Evolutionary conservation across 2,888 invertebrate species (phyloP).

Genomic region (Mycalesis mineus): DNA sequence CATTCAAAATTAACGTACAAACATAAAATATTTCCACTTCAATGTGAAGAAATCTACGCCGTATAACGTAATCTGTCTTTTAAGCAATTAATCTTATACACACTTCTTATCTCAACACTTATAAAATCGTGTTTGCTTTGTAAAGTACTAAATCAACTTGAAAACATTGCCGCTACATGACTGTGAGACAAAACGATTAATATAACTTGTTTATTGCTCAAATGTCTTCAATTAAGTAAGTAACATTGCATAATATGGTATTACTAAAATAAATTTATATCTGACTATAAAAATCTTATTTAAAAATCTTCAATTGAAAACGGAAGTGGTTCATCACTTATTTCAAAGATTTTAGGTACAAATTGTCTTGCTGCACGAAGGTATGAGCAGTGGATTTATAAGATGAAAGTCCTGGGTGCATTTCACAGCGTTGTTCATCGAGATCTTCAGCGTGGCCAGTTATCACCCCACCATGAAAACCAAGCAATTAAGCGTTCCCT

Average conservation of each 20-base stretch:
- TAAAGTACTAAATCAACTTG: slow-evolving; percentile 23
- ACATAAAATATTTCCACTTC: neutral
- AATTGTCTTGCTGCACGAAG: too few species aligned
- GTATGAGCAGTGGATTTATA: too few species aligned
- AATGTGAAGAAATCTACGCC: slow-evolving; percentile 44
- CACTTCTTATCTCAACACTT: slow-evolving; percentile 27
- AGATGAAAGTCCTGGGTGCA: too few species aligned
- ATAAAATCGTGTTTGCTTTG: slow-evolving; percentile 26
- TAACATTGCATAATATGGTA: neutral
- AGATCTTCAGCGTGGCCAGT: too few species aligned
- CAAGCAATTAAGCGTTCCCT: too few species aligned
- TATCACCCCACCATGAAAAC: too few species aligned
- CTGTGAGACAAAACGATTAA: slow-evolving; percentile 10
- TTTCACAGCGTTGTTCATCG: too few species aligned
- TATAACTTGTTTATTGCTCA: slow-evolving; percentile 1
- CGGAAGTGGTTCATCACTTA: too few species aligned
- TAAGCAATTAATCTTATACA: slow-evolving; percentile 59
- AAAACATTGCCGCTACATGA: slow-evolving; percentile 12
- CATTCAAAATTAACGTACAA: neutral
- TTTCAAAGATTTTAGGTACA: too few species aligned
- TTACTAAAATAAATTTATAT: too few species aligned
- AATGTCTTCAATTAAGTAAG: neutral
- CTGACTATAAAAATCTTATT: too few species aligned
- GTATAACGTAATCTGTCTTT: slow-evolving; percentile 66
- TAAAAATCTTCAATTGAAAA: too few species aligned